Evolutionary conservation across 2,797 vertebrate genomes (phyloP).

Genomic region (Gouania willdenowi): DNA sequence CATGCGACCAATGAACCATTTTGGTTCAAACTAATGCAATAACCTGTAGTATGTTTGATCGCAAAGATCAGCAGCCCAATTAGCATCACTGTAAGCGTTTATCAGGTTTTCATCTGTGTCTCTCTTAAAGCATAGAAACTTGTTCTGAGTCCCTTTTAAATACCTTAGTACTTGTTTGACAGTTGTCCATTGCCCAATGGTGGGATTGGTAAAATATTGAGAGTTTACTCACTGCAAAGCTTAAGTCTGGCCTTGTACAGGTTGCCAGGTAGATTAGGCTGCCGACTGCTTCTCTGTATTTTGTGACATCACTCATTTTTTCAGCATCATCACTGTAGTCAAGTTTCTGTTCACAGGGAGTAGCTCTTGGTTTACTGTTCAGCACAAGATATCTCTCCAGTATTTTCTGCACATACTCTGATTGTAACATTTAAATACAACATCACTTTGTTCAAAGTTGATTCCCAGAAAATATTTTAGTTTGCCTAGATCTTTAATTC

Average conservation of each 20-base stretch:
- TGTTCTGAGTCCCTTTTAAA: neutral
- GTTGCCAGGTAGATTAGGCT: conserved; percentile 4
- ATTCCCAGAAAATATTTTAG: conserved; percentile 5
- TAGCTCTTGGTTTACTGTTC: neutral
- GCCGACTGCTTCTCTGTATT: conserved; percentile 10
- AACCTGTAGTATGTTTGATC: neutral
- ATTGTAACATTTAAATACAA: neutral
- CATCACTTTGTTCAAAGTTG: neutral
- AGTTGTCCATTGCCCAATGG: neutral
- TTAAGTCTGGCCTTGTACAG: conserved; percentile 12
- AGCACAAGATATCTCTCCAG: conserved; percentile 1
- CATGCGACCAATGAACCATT: neutral
- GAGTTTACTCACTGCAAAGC: conserved; percentile 15
- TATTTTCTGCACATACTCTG: neutral
- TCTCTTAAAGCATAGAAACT: neutral
- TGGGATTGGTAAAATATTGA: conserved; percentile 15
- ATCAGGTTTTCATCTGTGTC: neutral
- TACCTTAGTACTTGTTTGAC: conserved; percentile 13
- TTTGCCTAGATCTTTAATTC: conserved; percentile 9
- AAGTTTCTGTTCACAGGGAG: conserved; percentile 4
- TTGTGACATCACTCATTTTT: conserved; percentile 1
- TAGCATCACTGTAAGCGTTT: neutral
- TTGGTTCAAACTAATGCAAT: neutral
- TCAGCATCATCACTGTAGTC: neutral
- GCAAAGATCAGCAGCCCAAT: neutral